Evolutionary conservation across 2,797 vertebrate genomes (phyloP).

Genomic region (Enteromius unitaeniatus): DNA sequence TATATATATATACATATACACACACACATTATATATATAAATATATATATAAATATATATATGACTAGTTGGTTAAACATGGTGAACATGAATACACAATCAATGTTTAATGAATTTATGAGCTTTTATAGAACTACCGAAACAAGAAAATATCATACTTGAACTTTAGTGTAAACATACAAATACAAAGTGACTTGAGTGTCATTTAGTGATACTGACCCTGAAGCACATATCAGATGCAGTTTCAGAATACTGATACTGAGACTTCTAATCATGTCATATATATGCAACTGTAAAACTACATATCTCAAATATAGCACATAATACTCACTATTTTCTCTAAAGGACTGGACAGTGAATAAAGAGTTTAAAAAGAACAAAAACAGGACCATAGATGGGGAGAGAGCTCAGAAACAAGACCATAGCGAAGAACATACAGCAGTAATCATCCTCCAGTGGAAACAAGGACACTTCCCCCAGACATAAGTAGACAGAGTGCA

Average conservation of each 20-base stretch:
- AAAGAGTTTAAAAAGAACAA: background rate
- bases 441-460: background rate
- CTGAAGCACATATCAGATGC: background rate
- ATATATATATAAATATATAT: too few relatives aligned
- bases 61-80: background rate
- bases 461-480: constrained; percentile 8
- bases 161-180: background rate
- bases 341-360: background rate
- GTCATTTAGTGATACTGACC: background rate
- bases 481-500: constrained; percentile 9
- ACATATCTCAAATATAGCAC: background rate
- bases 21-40: too few relatives aligned
- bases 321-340: background rate
- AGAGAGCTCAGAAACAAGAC: background rate
- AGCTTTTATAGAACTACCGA: too few relatives aligned
- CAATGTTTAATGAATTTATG: background rate
- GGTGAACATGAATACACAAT: background rate
- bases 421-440: background rate
- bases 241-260: background rate
- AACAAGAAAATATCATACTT: too few relatives aligned
- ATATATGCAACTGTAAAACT: background rate
- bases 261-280: background rate
- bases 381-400: background rate
- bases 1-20: too few relatives aligned
- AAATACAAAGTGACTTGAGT: background rate